A percentile compares a stretch with the other conserved stretches of the same genome.
phyloP scores from a whole-genome alignment of 2,888 invertebrate species.

The Chydorus sphaericus region DNA sequence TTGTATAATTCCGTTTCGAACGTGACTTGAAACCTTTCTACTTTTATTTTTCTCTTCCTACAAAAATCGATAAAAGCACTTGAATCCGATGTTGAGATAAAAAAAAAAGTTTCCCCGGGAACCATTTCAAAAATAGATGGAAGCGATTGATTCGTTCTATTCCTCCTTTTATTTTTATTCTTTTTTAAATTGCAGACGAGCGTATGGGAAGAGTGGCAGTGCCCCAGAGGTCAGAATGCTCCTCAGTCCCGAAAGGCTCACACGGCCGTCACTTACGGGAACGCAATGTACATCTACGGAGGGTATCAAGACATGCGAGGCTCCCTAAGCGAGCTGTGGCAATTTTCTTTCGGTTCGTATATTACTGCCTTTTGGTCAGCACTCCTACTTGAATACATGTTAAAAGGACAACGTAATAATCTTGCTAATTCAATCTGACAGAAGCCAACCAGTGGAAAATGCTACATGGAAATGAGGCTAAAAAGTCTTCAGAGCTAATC shows the following conservation, averaged over 20 bases:
- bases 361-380: neutral
- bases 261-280: slow-evolving; percentile 59
- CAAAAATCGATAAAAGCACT: slow-evolving; percentile 11
- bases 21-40: neutral
- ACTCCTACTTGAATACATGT: neutral
- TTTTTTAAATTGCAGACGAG: slow-evolving; percentile 34
- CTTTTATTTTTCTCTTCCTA: neutral
- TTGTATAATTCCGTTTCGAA: too few relatives aligned
- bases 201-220: slow-evolving; percentile 43
- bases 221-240: slow-evolving; percentile 32
- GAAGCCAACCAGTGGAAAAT: neutral
- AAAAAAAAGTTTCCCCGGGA: slow-evolving; percentile 10
- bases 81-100: slow-evolving; percentile 17
- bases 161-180: too few relatives aligned
- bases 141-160: too few relatives aligned
- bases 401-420: neutral
- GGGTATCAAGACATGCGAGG: slow-evolving; percentile 75
- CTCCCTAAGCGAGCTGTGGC: slow-evolving; percentile 73
- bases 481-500: slow-evolving; percentile 9
- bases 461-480: neutral
- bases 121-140: too few relatives aligned
- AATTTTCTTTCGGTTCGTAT: slow-evolving; percentile 63
- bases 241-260: slow-evolving; percentile 72
- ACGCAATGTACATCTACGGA: slow-evolving; percentile 69
- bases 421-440: neutral